phyloP scores from a whole-genome alignment of 1,140 invertebrate species.

The Papilio xuthus region DNA sequence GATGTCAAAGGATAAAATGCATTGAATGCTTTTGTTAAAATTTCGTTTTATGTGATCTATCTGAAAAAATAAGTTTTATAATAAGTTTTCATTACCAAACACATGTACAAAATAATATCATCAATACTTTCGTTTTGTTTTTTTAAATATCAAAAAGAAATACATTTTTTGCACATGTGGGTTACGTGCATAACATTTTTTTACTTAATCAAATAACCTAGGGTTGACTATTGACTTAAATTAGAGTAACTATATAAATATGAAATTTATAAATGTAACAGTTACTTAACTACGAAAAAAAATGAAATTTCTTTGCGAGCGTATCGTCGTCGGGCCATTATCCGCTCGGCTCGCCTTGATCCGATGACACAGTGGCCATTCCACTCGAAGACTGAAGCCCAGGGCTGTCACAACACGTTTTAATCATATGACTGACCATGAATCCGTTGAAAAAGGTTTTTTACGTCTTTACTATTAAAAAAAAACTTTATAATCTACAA shows the following conservation, averaged over 20 bases:
- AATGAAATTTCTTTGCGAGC: conserved; percentile 44
- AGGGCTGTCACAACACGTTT: conserved; percentile 45
- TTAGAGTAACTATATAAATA: conserved; percentile 20
- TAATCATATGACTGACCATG: conserved; percentile 15
- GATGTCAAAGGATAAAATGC: not conserved
- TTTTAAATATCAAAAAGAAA: too few relatives aligned
- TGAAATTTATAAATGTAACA: conserved; percentile 28
- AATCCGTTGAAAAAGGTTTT: not conserved
- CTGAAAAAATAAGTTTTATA: not conserved
- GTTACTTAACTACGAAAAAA: conserved; percentile 21
- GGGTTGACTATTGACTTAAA: not conserved
- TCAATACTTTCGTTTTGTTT: too few relatives aligned
- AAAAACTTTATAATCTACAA: too few relatives aligned
- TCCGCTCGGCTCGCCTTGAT: conserved; percentile 52
- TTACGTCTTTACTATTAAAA: not conserved
- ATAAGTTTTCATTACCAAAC: not conserved
- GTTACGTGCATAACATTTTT: too few relatives aligned
- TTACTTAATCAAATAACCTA: too few relatives aligned
- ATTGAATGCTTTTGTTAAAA: conserved; percentile 1
- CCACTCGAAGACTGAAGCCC: conserved; percentile 45
- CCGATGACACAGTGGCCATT: conserved; percentile 65
- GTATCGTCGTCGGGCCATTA: conserved; percentile 48
- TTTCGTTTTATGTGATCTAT: not conserved
- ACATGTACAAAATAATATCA: too few relatives aligned
- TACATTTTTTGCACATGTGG: too few relatives aligned